phyloP scores from a whole-genome alignment of 2,113 vertebrate genomes.

The Lycaon pictus region DNA sequence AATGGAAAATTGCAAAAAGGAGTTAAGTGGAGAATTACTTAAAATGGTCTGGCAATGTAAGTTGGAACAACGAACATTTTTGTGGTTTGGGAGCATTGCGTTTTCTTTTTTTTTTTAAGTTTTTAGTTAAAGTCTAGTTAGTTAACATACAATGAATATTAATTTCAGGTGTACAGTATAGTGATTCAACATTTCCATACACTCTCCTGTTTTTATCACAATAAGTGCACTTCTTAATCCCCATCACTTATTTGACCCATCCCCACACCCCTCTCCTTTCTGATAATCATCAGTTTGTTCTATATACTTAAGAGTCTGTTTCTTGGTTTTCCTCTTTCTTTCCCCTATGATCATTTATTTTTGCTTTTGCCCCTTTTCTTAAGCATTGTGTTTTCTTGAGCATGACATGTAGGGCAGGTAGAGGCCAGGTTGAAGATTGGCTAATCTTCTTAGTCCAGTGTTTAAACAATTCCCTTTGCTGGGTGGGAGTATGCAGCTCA shows the following conservation, averaged over 20 bases:
- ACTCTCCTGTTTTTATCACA: not conserved
- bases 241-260: not conserved
- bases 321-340: not conserved
- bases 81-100: not conserved
- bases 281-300: not conserved
- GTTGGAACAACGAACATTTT: not conserved
- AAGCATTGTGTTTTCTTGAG: not conserved
- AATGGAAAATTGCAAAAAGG: not conserved
- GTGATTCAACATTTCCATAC: not conserved
- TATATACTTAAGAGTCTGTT: not conserved
- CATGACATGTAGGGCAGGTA: not conserved
- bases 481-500: not conserved
- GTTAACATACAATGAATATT: not conserved
- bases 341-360: not conserved
- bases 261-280: not conserved
- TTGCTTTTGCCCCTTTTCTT: not conserved
- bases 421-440: not conserved
- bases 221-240: not conserved
- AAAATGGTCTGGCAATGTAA: not conserved
- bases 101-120: not conserved
- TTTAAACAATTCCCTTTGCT: not conserved
- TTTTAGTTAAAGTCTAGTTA: not conserved
- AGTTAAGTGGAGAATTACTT: not conserved
- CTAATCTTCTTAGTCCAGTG: not conserved
- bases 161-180: not conserved